These are phyloP conservation scores for Ashinkailepas kermadecensis DNA, from an alignment of 2,888 invertebrate genomes.

Conservation along the genomic window DNA sequence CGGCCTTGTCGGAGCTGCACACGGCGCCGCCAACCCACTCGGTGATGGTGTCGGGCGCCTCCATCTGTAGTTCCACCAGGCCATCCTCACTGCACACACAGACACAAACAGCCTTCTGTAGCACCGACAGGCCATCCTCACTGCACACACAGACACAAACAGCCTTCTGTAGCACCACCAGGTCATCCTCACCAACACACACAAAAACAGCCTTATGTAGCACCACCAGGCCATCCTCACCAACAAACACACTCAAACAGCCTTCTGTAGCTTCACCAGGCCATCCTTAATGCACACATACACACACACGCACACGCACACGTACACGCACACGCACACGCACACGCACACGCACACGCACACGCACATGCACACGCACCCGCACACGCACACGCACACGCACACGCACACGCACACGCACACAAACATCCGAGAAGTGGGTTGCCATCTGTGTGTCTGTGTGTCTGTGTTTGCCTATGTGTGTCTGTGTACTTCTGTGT, in stretches of 20 bases:
- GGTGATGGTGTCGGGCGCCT: slow-evolving; percentile 53
- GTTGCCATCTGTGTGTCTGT: too few relatives aligned
- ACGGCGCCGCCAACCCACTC: slow-evolving; percentile 54
- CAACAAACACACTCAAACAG: too few relatives aligned
- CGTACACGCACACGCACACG: not conserved
- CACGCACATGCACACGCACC: too few relatives aligned
- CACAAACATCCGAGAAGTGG: too few relatives aligned
- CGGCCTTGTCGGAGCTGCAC: slow-evolving; percentile 44
- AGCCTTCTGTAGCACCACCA: not conserved
- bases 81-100: not conserved
- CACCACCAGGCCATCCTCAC: not conserved
- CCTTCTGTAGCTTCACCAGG: not conserved
- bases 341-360: not conserved
- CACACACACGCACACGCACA: not conserved
- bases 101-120: not conserved
- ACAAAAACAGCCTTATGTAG: not conserved
- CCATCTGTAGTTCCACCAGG: slow-evolving; percentile 38
- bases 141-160: not conserved
- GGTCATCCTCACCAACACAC: not conserved
- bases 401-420: too few relatives aligned
- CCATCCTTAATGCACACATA: not conserved
- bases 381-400: too few relatives aligned
- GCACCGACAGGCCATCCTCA: not conserved
- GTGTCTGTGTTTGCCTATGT: too few relatives aligned
- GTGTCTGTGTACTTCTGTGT: too few relatives aligned